Base-by-base conservation (phyloP, 2,113 vertebrate genomes). In the Nothobranchius furzeri region DNA sequence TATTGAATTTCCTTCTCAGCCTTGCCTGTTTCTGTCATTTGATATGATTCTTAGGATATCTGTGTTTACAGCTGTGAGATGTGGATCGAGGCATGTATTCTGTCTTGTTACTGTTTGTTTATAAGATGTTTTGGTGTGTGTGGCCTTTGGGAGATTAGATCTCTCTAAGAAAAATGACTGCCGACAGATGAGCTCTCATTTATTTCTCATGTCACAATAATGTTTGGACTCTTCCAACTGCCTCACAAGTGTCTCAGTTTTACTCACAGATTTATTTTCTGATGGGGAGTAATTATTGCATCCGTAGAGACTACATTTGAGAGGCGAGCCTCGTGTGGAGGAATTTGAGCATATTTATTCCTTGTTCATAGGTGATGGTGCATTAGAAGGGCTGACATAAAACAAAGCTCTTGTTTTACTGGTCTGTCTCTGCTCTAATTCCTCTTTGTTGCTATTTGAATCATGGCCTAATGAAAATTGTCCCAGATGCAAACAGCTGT, bases 61-160 rank as follows among this genome's bases (percentile, higher is more conserved):
- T 89, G 85, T 85, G 78, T 88, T 84, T 81, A 82, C 82, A 87
- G 76, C 76, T 88, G 82, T 74, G 70, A 49, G 60, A 76, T 68
- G 72, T 73, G 70, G 70, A 84, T 82, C 42, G 53, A 65, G 75
- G 51, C 76, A 82, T 85, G 60, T 47, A 61, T 60, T 79, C 76
- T 76, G 47, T 73, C 52, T 45, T 13, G 66, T 79, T 68, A 51
- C 57, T 64, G 42, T 83, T 87, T 89, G 83, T 79, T 86, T 85
- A 81, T 57, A 79, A 55, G 76, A 59, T 48, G 45, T 76, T 62
- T 53, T 63, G 63, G 59, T 48, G 61, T 37, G 45, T 37, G 46
- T 78, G 61, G 60, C 58, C 46, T 61, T 30, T 79, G 75, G 73
- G 74, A 69, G 67, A 67, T 25, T 74, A 49, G 64, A 65, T 73